Evolutionary conservation across 2,113 vertebrate genomes (phyloP), one percentile per base, ranked within the genome.

Genomic region (Melanerpes aurifrons): DNA sequence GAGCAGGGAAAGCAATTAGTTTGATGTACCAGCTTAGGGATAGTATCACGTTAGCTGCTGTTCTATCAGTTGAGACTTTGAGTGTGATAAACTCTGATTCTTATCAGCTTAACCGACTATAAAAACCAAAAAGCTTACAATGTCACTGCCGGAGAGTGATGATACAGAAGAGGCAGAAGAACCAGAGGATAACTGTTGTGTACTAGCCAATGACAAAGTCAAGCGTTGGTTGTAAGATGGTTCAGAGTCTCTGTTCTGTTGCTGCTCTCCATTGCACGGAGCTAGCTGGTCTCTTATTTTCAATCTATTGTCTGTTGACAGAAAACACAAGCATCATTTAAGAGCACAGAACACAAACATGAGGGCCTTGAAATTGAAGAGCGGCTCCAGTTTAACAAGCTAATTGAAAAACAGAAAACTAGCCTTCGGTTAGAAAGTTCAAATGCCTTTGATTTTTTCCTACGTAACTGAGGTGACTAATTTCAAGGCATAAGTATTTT

Each of bases 81-180:
- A 86, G 19, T 31, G 32, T 8, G 8, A 73, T n/a, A 67, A 87
- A 24, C 32, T 58, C 40, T 37, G 47, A 29, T 82, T 62, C 37
- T 80, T 50, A 50, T 22, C 57, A 87, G 54, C 71, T 82, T 43
- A 94, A 79, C n/a, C 28, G 53, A 64, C 56, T 68, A 71, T 91
- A 88, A 91, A 88, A 70, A 40, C 40, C 48, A 54, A 86, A 78
- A 76, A 86, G 92, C 98, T 98, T 98, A 99, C 99, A 22, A 99
- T 98, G 96, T 99, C 99, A 84, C 99, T 99, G 87, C 99, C 97
- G 4, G 99, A 99, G 67, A 99, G 98, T 0, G 99, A 99, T 47
- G 99, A 99, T 48, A 99, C 98, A 0, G 98, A 99, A 58, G 98
- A 99, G 11, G 99, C 98, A 2, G 99, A 99, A 2, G 97, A 98